Conservation (phyloP, 2,888 invertebrate species). For the Bimastos eiseni region DNA sequence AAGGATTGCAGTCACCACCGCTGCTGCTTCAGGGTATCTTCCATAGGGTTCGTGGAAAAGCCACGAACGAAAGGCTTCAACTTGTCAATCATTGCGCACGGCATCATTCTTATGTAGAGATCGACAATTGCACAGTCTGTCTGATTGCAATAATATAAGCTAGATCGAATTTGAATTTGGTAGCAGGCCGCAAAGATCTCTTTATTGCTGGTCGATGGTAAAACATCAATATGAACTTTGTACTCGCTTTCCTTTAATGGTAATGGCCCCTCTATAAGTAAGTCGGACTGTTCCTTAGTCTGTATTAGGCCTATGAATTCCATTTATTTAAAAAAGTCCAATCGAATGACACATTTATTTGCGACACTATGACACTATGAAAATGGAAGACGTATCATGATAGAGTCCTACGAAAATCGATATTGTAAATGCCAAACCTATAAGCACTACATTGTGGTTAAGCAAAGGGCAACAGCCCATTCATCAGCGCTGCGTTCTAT, state of each 20-base stretch:
- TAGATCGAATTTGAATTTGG: background rate
- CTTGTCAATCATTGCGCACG: background rate
- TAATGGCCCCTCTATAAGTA: background rate
- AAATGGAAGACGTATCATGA: background rate
- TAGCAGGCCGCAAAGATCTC: background rate
- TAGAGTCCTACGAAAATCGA: too few species aligned
- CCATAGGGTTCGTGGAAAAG: background rate
- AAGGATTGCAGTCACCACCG: background rate
- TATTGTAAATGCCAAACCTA: too few species aligned
- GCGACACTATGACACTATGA: background rate
- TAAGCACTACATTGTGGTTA: too few species aligned
- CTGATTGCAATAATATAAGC: background rate
- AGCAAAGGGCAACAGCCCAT: too few species aligned
- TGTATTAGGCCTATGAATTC: background rate
- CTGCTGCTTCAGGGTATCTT: background rate
- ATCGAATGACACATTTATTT: background rate
- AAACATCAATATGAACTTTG: background rate
- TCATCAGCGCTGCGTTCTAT: too few species aligned
- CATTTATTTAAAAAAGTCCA: background rate
- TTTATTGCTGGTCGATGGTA: background rate
- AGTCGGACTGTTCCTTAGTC: background rate
- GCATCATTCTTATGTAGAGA: background rate
- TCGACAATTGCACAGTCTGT: background rate
- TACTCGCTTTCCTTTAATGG: background rate
- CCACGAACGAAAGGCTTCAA: background rate